These are phyloP conservation scores for Myioborus melanocephalus DNA, from an alignment of 2,797 vertebrate species.

Conservation along the genomic window DNA sequence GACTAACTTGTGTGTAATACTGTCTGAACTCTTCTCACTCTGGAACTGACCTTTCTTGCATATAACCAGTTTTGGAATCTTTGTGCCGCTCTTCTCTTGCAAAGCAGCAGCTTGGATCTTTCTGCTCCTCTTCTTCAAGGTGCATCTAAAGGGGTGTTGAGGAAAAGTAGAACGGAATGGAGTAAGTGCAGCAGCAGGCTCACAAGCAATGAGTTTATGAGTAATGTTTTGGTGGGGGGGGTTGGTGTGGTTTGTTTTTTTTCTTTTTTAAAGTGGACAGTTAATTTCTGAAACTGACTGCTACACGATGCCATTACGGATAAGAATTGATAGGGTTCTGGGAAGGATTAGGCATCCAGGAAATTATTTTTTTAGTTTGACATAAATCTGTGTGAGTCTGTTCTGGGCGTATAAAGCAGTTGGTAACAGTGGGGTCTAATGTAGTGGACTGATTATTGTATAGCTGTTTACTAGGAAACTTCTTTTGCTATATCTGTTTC, in stretches of 20 bases:
- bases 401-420: background rate
- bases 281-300: background rate
- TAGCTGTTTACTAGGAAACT: constrained; percentile 3
- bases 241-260: background rate
- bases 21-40: background rate
- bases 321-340: background rate
- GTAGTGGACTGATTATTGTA: background rate
- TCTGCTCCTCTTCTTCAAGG: background rate
- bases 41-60: background rate
- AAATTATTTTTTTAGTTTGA: background rate
- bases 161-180: background rate
- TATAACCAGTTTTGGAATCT: background rate
- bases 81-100: background rate
- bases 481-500: constrained; percentile 17
- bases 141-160: background rate
- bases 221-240: accelerated
- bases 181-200: background rate
- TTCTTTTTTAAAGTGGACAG: background rate
- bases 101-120: background rate
- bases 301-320: background rate
- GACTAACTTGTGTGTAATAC: background rate
- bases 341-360: background rate
- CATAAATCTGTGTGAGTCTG: background rate
- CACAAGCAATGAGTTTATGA: background rate
- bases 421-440: background rate